Percentiles rank a stretch among this genome's conserved stretches.
Evolutionary conservation across 2,888 invertebrate species (phyloP).

Genomic region (Mimumesa dahlbomi): DNA sequence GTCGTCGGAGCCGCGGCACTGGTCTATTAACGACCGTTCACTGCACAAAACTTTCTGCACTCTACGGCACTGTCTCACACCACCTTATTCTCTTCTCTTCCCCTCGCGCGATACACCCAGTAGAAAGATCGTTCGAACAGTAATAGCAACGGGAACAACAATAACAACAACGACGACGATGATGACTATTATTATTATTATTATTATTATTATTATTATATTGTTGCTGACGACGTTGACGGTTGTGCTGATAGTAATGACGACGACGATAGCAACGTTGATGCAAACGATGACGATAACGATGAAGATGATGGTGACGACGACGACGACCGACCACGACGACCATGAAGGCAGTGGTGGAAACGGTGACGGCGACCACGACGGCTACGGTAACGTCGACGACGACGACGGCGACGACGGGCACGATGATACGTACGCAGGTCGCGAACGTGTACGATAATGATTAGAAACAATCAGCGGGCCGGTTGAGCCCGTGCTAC

Average conservation of each 20-base stretch:
- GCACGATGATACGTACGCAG: slow-evolving; percentile 17
- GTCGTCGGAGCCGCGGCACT: slow-evolving; percentile 60
- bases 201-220: too few species aligned
- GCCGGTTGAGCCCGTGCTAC: slow-evolving; percentile 20
- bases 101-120: background rate
- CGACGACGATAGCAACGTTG: too few species aligned
- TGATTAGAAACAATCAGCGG: slow-evolving; percentile 44
- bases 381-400: background rate
- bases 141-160: too few species aligned
- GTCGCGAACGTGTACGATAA: slow-evolving; percentile 42
- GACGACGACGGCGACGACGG: slow-evolving; percentile 2
- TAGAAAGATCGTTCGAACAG: slow-evolving; percentile 4
- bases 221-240: too few species aligned
- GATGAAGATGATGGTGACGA: slow-evolving; percentile 10
- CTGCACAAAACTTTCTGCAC: slow-evolving; percentile 71
- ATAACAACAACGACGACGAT: too few species aligned
- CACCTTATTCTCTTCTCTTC: slow-evolving; percentile 22
- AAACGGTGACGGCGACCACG: background rate
- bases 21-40: slow-evolving; percentile 71
- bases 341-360: background rate
- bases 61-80: slow-evolving; percentile 49
- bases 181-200: too few species aligned
- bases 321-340: background rate
- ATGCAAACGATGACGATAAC: too few species aligned
- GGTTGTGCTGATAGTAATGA: too few species aligned